phyloP scores from a whole-genome alignment of 1,140 invertebrate species.

The Drosophila nebulosa region DNA sequence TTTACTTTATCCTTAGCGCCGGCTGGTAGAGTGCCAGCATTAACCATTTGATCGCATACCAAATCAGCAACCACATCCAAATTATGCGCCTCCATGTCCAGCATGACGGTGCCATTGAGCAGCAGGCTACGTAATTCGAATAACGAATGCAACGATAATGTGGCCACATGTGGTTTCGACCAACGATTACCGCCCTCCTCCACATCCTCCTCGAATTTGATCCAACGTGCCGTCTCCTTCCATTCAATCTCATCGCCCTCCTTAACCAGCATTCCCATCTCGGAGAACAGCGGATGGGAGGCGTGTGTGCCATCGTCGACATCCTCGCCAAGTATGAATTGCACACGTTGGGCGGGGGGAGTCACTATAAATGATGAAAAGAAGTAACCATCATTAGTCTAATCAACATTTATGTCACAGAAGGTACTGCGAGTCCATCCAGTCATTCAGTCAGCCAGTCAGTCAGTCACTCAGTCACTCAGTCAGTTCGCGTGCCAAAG shows the following conservation, averaged over 20 bases:
- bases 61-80: slow-evolving; percentile 95
- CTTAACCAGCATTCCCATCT: slow-evolving; percentile 95
- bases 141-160: slow-evolving; percentile 93
- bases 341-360: slow-evolving; percentile 94
- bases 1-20: slow-evolving; percentile 91
- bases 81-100: slow-evolving; percentile 93
- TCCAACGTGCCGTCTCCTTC: slow-evolving; percentile 98
- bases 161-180: slow-evolving; percentile 97
- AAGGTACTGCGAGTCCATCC: slow-evolving; percentile 1
- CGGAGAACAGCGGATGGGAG: slow-evolving; percentile 94
- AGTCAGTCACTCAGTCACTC: not conserved
- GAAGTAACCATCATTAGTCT: slow-evolving; percentile 25
- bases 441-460: not conserved
- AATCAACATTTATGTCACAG: slow-evolving; percentile 36
- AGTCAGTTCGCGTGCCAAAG: slow-evolving; percentile 16
- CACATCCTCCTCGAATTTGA: slow-evolving; percentile 97
- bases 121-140: slow-evolving; percentile 94
- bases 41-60: slow-evolving; percentile 95
- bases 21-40: slow-evolving; percentile 87
- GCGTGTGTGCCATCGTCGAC: slow-evolving; percentile 91
- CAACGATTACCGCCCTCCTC: slow-evolving; percentile 96
- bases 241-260: slow-evolving; percentile 95
- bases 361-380: slow-evolving; percentile 84
- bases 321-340: slow-evolving; percentile 97
- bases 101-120: slow-evolving; percentile 93